These are phyloP conservation scores for Pachydiplax longipennis DNA, from an alignment of 2,888 invertebrate species.

Conservation along the genomic window DNA sequence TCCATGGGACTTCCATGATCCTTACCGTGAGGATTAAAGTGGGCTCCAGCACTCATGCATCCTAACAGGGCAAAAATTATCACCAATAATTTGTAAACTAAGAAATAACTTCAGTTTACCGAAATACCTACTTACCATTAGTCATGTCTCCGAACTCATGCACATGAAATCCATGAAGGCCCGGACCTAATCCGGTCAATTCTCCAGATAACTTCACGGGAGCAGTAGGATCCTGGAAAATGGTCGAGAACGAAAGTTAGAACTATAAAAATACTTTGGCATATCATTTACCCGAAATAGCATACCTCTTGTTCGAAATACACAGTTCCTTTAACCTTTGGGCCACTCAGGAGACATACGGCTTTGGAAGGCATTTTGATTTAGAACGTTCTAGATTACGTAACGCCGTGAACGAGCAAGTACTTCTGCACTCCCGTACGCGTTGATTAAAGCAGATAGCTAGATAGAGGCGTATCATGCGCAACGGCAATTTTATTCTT, in stretches of 20 bases:
- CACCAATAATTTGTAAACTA: background rate
- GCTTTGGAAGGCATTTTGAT: conserved; percentile 69
- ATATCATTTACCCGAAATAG: background rate
- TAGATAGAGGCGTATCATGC: background rate
- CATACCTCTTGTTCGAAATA: conserved; percentile 79
- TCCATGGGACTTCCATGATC: conserved; percentile 86
- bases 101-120: background rate
- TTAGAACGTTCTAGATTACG: background rate
- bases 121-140: conserved; percentile 67
- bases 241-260: background rate
- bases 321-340: conserved; percentile 79
- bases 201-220: conserved; percentile 74
- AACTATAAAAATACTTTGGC: too few relatives aligned
- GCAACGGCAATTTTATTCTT: background rate
- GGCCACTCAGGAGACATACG: conserved; percentile 86
- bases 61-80: conserved; percentile 54
- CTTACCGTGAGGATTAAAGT: conserved; percentile 85
- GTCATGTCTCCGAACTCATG: conserved; percentile 97
- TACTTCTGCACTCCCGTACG: background rate
- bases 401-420: background rate
- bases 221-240: conserved; percentile 65
- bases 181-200: conserved; percentile 78
- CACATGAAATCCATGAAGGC: conserved; percentile 89
- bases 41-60: conserved; percentile 93
- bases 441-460: too few relatives aligned